Base-by-base conservation (phyloP, 1,140 invertebrate species). In the Drosophila prosaltans region DNA sequence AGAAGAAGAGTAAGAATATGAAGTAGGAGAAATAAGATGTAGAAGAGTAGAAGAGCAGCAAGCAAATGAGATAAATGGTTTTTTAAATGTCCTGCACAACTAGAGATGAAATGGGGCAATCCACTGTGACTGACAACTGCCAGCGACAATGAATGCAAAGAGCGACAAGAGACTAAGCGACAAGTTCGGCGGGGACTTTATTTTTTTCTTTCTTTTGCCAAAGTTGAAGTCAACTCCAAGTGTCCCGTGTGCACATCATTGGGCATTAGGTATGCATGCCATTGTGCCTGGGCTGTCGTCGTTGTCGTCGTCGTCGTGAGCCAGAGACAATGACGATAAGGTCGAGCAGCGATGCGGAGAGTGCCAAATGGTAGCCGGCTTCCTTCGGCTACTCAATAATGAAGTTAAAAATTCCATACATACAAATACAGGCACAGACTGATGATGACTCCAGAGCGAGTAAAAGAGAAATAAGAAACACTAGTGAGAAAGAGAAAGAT, bases 331-430 rank as follows among this genome's bases (percentile, higher is more conserved):
- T 78, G 55, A 74, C 36, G 43, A 60, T 60, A 54, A 45, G 55
- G 65, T 36, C 55, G 70, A 80, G 80, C 66, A 83, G 41, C 57
- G 64, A 83, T 69, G 74, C 69, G 69, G 64, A 60, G 54, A 36
- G 30, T 63, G 66, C 62, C 65, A 88, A 81, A 73, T 69, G 82
- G 66, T 69, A 73, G 82, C 61, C 72, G 61, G 72, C 82, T 67
- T 78, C 73, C 73, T 51, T 26, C 9, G 45, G 7, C 45, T 51
- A 8, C 45, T 51, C 57, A 80, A 86, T 86, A 86, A 86, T 86
- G 84, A 86, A 88, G 83, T 86, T 86, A 89, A 86, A 86, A 86
- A 86, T 86, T 86, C 83, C 83, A 80, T 88, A 89, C 83, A 86
- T 83, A 88, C 83, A 88, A 86, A 86, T 86, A 83, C 83, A 83